phyloP scores from a whole-genome alignment of 2,888 invertebrate genomes.

The Drosophila demipolita region DNA sequence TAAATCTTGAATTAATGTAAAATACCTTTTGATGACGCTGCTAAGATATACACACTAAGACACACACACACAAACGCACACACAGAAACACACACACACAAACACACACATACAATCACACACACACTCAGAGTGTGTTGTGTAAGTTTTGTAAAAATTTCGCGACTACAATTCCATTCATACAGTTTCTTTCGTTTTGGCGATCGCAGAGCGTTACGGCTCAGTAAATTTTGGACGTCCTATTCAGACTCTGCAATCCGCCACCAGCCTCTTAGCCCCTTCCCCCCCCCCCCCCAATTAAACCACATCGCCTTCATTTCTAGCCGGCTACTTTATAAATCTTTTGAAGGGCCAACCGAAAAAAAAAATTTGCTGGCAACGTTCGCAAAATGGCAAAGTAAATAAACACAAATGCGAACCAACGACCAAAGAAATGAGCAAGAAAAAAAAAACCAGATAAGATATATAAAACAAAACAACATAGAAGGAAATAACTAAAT shows the following conservation, averaged over 20 bases:
- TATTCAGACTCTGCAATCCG: constrained; percentile 23
- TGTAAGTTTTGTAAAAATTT: constrained; percentile 52
- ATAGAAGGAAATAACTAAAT: constrained; percentile 75
- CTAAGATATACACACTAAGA: constrained; percentile 51
- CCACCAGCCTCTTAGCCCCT: neutral
- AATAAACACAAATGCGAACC: constrained; percentile 73
- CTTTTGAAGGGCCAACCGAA: constrained; percentile 72
- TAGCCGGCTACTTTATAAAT: constrained; percentile 71
- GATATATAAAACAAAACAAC: constrained; percentile 50
- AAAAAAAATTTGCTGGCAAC: constrained; percentile 49
- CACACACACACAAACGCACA: constrained; percentile 29
- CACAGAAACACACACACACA: constrained; percentile 31
- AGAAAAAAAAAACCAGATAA: constrained; percentile 37
- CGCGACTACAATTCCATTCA: constrained; percentile 75
- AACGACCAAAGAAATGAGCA: constrained; percentile 38
- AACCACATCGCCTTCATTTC: neutral
- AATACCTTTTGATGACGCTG: constrained; percentile 81
- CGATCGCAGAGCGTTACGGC: constrained; percentile 74
- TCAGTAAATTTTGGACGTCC: constrained; percentile 72
- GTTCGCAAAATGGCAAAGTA: constrained; percentile 73
- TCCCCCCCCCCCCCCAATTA: neutral
- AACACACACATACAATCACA: constrained; percentile 32
- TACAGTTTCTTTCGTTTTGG: constrained; percentile 67
- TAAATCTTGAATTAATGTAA: constrained; percentile 83
- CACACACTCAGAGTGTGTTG: constrained; percentile 47